Evolutionary conservation across 1,140 invertebrate species (phyloP).

Genomic region (Melanaphis sacchari): DNA sequence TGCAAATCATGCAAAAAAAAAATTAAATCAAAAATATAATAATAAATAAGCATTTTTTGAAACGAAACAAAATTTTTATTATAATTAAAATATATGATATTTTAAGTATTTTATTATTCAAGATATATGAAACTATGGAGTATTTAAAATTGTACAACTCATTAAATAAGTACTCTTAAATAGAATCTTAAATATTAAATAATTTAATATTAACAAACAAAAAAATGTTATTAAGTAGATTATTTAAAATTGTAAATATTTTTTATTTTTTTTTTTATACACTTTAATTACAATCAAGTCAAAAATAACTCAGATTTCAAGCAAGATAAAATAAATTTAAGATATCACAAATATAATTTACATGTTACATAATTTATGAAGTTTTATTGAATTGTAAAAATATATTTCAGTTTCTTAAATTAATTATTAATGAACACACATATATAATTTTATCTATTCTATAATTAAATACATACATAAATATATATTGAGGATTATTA

Average conservation of each 20-base stretch:
- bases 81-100: neutral
- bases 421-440: neutral
- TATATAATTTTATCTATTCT: neutral
- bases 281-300: neutral
- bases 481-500: neutral
- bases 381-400: neutral
- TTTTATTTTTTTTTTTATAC: neutral
- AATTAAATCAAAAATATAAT: neutral
- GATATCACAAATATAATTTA: neutral
- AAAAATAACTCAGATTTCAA: neutral
- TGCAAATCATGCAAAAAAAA: constrained; percentile 16
- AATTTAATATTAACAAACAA: neutral
- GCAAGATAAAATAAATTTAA: neutral
- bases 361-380: neutral
- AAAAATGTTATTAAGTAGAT: neutral
- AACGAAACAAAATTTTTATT: neutral
- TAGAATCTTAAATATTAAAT: neutral
- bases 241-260: neutral
- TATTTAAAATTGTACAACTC: neutral
- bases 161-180: neutral
- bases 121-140: neutral
- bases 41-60: constrained; percentile 19
- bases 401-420: neutral
- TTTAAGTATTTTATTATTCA: neutral
- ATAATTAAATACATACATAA: neutral